phyloP scores from a whole-genome alignment of 2,113 vertebrate species.

The Numenius arquata region DNA sequence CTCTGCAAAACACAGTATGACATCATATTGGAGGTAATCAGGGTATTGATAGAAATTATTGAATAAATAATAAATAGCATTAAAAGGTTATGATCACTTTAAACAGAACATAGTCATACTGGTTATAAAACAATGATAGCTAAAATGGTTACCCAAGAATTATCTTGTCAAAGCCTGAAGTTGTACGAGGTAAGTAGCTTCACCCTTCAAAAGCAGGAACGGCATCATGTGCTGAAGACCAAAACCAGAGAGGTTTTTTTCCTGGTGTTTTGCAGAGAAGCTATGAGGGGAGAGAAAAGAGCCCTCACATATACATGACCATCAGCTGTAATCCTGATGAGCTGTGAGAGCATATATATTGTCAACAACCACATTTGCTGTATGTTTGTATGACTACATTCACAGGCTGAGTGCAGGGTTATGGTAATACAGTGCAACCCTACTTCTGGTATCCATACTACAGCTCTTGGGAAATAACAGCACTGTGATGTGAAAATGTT shows the following conservation, averaged over 20 bases:
- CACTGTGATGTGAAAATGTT: background rate
- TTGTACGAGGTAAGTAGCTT: background rate
- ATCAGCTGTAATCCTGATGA: background rate
- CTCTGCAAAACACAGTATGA: too few relatives aligned
- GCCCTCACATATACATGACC: too few relatives aligned
- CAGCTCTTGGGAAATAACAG: background rate
- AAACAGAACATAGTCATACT: background rate
- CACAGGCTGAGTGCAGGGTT: background rate
- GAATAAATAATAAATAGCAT: background rate
- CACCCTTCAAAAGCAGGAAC: background rate
- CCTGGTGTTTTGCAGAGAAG: background rate
- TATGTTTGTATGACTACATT: background rate
- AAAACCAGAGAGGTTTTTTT: background rate
- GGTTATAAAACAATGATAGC: background rate
- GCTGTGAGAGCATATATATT: accelerated
- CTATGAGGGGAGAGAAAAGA: background rate
- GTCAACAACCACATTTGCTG: background rate
- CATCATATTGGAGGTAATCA: background rate
- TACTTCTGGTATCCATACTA: background rate
- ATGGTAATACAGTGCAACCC: background rate
- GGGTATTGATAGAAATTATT: background rate
- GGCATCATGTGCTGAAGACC: background rate
- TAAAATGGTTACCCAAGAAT: background rate
- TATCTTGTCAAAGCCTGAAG: background rate
- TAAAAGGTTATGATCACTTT: background rate